phyloP scores from a whole-genome alignment of 2,888 invertebrate genomes.

The Ethmia dodecea region DNA sequence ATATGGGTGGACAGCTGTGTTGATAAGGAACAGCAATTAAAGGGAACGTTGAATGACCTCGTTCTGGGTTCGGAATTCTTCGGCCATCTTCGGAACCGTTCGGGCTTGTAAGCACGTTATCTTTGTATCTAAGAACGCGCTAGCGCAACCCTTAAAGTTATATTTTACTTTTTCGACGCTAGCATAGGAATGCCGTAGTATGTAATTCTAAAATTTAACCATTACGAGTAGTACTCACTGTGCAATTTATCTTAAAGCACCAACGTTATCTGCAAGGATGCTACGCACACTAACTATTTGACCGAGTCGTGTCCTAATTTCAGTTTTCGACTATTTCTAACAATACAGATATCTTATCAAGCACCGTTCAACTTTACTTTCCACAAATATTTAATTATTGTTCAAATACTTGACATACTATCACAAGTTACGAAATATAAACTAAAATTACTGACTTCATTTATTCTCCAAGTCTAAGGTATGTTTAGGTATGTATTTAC shows the following conservation, averaged over 20 bases:
- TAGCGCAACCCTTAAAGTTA: conserved; percentile 51
- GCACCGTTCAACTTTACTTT: too few relatives aligned
- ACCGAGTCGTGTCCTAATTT: conserved; percentile 5
- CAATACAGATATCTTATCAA: too few relatives aligned
- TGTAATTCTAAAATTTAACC: conserved; percentile 11
- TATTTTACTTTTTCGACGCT: conserved; percentile 23
- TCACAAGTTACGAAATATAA: too few relatives aligned
- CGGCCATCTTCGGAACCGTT: conserved; percentile 47
- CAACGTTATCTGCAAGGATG: conserved; percentile 24
- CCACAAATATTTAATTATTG: too few relatives aligned
- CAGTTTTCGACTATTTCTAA: too few relatives aligned
- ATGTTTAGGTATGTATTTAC: too few relatives aligned
- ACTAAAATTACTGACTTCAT: too few relatives aligned
- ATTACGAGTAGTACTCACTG: conserved; percentile 27
- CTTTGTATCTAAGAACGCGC: conserved; percentile 52
- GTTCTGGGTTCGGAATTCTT: conserved; percentile 31
- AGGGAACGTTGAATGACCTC: conserved; percentile 64
- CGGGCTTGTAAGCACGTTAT: conserved; percentile 50
- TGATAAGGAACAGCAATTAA: conserved; percentile 60
- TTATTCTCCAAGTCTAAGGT: too few relatives aligned
- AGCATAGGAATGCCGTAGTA: conserved; percentile 28
- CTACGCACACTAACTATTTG: conserved; percentile 7
- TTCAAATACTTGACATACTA: too few relatives aligned
- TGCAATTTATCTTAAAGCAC: conserved; percentile 30
- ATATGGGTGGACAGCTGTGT: conserved; percentile 28